Conservation (phyloP, 2,888 invertebrate genomes). For the Entomobrya multifasciata region DNA sequence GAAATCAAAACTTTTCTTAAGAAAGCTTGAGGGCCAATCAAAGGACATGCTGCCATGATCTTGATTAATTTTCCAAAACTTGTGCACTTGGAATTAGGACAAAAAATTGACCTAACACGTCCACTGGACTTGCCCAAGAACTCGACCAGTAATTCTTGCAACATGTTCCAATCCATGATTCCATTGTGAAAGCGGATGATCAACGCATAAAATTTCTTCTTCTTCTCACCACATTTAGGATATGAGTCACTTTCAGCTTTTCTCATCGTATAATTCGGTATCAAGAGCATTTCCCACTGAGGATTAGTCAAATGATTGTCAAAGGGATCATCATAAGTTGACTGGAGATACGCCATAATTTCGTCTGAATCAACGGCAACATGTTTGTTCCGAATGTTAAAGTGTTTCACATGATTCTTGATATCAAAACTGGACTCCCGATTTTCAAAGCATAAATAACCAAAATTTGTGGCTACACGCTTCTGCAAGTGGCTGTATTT, state of each 20-base stretch:
- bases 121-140: constrained; percentile 46
- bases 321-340: constrained; percentile 37
- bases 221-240: neutral
- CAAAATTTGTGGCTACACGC: constrained; percentile 24
- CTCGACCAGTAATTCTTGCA: constrained; percentile 45
- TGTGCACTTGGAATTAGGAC: neutral
- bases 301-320: constrained; percentile 41
- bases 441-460: constrained; percentile 54
- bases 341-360: constrained; percentile 35
- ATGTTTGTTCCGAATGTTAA: constrained; percentile 39
- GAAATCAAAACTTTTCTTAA: neutral
- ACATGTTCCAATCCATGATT: constrained; percentile 58
- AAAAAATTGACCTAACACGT: constrained; percentile 15
- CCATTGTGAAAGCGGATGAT: constrained; percentile 57
- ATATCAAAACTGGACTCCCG: constrained; percentile 32
- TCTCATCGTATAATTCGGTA: constrained; percentile 44
- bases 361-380: neutral
- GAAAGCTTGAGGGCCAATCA: constrained; percentile 17
- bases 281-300: constrained; percentile 57
- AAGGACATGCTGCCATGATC: neutral
- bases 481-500: constrained; percentile 25
- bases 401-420: constrained; percentile 57
- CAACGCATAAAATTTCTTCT: constrained; percentile 38
- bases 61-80: constrained; percentile 14
- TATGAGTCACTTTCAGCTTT: neutral